Evolutionary conservation across 2,113 vertebrate genomes (phyloP).

Genomic region (Daphoenositta chrysoptera): DNA sequence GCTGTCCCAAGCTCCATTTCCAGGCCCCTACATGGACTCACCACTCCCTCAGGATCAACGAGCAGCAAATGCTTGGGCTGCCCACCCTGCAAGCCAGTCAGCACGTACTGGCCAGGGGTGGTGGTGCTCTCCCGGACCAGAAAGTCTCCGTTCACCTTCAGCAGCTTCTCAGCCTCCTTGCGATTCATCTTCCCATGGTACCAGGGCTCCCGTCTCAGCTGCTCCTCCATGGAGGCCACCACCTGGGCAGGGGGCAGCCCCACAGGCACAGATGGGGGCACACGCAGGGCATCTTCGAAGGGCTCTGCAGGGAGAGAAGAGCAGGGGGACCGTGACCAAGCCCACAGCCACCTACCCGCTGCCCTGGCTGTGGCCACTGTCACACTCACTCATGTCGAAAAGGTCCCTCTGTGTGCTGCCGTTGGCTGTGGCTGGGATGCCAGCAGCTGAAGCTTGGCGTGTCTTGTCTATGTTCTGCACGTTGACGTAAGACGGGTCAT

Average conservation of each 20-base stretch:
- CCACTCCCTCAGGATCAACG: constrained; percentile 97
- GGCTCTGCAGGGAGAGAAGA: constrained; percentile 76
- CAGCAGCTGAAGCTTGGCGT: constrained; percentile 48
- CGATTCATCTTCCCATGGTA: constrained; percentile 92
- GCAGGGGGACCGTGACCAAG: fast-evolving
- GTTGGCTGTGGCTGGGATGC: constrained; percentile 69
- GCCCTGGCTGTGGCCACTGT: fast-evolving
- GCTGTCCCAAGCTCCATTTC: neutral
- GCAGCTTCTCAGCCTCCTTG: constrained; percentile 86
- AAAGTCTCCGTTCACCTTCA: constrained; percentile 91
- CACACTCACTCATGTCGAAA: constrained; percentile 92
- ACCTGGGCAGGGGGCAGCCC: constrained; percentile 51
- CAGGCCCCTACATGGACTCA: neutral
- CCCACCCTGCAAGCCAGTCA: constrained; percentile 91
- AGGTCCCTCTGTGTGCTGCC: constrained; percentile 87
- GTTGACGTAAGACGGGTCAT: constrained; percentile 95
- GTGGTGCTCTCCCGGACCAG: constrained; percentile 94
- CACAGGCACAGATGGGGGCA: neutral
- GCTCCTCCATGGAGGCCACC: constrained; percentile 85
- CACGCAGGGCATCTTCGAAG: constrained; percentile 90
- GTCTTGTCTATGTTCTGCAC: constrained; percentile 87
- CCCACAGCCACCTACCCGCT: neutral
- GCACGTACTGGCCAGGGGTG: constrained; percentile 92
- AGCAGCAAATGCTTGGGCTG: constrained; percentile 94
- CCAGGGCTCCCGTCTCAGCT: constrained; percentile 89